Conservation (phyloP, 2,888 invertebrate genomes). For the Bembecia ichneumoniformis region DNA sequence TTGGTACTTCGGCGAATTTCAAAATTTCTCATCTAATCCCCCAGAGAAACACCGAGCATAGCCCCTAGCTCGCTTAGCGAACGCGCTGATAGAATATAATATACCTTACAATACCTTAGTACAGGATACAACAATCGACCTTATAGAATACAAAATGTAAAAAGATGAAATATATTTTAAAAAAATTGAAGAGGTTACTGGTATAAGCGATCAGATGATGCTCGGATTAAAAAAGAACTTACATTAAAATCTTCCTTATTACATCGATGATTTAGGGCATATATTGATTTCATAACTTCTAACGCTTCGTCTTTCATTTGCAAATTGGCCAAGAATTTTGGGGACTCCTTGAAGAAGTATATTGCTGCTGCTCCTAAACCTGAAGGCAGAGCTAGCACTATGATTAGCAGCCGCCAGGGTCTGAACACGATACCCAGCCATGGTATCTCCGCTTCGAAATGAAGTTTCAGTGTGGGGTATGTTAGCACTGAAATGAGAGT, state of each 20-base stretch:
- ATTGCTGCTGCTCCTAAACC: conserved; percentile 73
- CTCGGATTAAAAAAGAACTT: conserved; percentile 1
- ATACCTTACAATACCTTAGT: too few relatives aligned
- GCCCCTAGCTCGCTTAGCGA: too few relatives aligned
- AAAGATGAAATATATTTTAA: too few relatives aligned
- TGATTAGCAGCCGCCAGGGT: conserved; percentile 83
- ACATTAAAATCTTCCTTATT: conserved; percentile 41
- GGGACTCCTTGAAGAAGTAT: conserved; percentile 80
- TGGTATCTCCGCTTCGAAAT: conserved; percentile 46
- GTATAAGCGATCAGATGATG: too few relatives aligned
- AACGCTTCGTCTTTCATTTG: conserved; percentile 75
- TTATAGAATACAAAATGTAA: too few relatives aligned
- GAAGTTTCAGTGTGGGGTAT: conserved; percentile 75
- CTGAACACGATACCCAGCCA: conserved; percentile 70
- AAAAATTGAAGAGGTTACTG: too few relatives aligned
- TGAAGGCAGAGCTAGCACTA: conserved; percentile 51
- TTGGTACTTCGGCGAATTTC: too few relatives aligned
- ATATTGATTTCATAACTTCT: conserved; percentile 45
- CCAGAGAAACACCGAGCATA: too few relatives aligned
- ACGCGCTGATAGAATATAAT: too few relatives aligned
- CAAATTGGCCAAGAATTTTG: conserved; percentile 79
- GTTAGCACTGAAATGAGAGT: conserved; percentile 70
- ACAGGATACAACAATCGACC: too few relatives aligned
- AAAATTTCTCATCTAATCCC: too few relatives aligned
- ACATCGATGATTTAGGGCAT: conserved; percentile 37